A percentile compares a stretch with the other conserved stretches of the same genome.
phyloP scores from a whole-genome alignment of 1,140 invertebrate genomes.

The Harpegnathos saltator region DNA sequence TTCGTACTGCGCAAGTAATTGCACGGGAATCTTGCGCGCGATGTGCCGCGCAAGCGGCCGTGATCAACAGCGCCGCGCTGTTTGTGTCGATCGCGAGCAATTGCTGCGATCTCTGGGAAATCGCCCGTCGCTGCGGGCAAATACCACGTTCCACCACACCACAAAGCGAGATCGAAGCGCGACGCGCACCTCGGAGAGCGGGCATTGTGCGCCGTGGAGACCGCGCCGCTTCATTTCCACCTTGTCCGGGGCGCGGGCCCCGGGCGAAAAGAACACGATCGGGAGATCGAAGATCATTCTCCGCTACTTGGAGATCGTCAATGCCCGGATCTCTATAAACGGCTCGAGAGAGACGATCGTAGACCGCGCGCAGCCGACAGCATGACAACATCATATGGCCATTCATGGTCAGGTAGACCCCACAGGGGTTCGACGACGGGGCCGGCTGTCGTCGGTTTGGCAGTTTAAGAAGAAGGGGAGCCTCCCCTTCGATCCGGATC shows the following conservation, averaged over 20 bases:
- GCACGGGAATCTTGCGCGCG: too few relatives aligned
- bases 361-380: slow-evolving; percentile 17
- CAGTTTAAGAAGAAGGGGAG: slow-evolving; percentile 63
- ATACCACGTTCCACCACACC: too few relatives aligned
- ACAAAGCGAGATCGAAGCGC: too few relatives aligned
- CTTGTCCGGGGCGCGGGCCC: neutral
- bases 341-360: slow-evolving; percentile 40
- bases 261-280: slow-evolving; percentile 17
- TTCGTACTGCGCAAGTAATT: too few relatives aligned
- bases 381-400: slow-evolving; percentile 61
- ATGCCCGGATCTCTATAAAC: slow-evolving; percentile 45
- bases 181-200: neutral
- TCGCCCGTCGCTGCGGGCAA: too few relatives aligned
- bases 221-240: neutral
- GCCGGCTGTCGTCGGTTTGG: slow-evolving; percentile 39
- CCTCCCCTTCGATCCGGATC: slow-evolving; percentile 66
- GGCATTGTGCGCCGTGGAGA: neutral
- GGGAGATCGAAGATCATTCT: slow-evolving; percentile 56
- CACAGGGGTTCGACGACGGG: slow-evolving; percentile 52
- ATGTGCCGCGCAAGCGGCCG: neutral
- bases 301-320: slow-evolving; percentile 46
- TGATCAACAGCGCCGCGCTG: too few relatives aligned
- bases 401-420: slow-evolving; percentile 67
- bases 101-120: too few relatives aligned
- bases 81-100: too few relatives aligned